phyloP scores from a whole-genome alignment of 1,140 invertebrate genomes.

The Calosoma granatense region DNA sequence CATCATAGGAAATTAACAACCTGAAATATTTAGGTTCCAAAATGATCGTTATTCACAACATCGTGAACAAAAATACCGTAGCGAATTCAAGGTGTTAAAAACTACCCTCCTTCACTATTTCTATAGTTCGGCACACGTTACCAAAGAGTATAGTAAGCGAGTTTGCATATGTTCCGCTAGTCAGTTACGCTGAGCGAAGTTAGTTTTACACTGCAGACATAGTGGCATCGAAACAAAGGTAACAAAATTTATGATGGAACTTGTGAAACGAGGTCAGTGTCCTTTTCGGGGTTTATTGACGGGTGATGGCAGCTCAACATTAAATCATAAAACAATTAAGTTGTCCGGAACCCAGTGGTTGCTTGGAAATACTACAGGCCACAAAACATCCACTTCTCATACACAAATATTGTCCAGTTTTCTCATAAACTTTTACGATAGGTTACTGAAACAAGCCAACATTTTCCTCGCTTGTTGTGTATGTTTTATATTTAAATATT shows the following conservation, averaged over 20 bases:
- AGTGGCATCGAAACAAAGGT: background rate
- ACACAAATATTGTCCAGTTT: no score
- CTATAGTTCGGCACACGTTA: background rate
- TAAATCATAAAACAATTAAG: background rate
- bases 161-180: background rate
- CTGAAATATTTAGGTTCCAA: background rate
- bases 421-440: no score
- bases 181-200: background rate
- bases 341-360: background rate
- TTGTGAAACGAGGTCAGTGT: background rate
- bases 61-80: background rate
- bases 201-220: background rate
- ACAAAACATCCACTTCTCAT: no score
- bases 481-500: no score
- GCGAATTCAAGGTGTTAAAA: background rate
- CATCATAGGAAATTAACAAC: background rate
- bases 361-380: no score
- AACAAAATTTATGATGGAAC: background rate
- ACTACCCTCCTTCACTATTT: background rate
- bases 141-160: no score
- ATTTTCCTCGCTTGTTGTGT: no score
- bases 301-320: no score
- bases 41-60: background rate
- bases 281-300: background rate
- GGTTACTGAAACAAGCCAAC: no score